These are phyloP conservation scores for Caiman crocodilus DNA, from an alignment of 2,797 vertebrate species.

Conservation along the genomic window DNA sequence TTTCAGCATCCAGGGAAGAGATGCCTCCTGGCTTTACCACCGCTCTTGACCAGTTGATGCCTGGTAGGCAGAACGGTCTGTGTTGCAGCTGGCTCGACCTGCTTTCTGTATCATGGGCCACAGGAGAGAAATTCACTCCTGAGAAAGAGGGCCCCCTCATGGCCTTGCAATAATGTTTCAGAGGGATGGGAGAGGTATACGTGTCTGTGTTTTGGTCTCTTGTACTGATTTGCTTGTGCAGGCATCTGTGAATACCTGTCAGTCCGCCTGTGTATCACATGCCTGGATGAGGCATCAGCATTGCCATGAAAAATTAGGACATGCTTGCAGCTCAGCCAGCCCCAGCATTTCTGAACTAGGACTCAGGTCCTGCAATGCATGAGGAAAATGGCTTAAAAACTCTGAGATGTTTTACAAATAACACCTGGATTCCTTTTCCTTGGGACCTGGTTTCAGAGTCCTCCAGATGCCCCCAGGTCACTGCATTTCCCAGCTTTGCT, in stretches of 20 bases:
- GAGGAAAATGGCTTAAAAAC: background rate
- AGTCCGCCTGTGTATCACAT: no score
- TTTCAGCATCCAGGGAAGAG: background rate
- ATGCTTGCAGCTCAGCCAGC: background rate
- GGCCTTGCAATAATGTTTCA: background rate
- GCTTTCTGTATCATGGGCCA: background rate
- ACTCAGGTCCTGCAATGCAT: no score
- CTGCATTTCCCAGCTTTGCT: background rate
- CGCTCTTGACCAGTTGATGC: background rate
- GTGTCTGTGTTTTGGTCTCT: background rate
- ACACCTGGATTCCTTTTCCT: background rate
- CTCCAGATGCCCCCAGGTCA: background rate
- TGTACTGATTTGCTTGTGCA: background rate
- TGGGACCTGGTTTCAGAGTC: background rate
- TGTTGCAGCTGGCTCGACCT: background rate
- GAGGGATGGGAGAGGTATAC: background rate
- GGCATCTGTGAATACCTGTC: no score
- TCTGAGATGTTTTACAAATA: background rate
- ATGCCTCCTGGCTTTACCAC: background rate
- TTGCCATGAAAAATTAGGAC: background rate
- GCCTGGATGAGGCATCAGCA: background rate
- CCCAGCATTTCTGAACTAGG: background rate
- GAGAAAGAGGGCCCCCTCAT: background rate
- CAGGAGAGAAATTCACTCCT: background rate
- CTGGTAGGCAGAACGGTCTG: background rate